A percentile compares a stretch with the other conserved stretches of the same genome.
phyloP scores from a whole-genome alignment of 2,888 invertebrate species.

The Parnassius apollo region DNA sequence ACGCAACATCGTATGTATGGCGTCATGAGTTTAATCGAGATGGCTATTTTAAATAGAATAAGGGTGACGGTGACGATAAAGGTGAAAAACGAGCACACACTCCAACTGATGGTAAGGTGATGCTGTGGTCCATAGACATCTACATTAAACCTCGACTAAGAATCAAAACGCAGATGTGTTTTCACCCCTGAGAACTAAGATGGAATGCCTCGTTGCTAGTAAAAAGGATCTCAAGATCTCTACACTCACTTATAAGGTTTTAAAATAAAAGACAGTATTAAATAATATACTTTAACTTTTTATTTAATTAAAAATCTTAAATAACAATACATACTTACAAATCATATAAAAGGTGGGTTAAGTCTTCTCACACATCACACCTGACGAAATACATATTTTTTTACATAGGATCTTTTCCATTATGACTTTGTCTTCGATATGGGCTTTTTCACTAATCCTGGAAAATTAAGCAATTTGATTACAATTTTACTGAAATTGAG shows the following conservation, averaged over 20 bases:
- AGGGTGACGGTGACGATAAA: too few species aligned
- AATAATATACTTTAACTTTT: background rate
- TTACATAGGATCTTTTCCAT: background rate
- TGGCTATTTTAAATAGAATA: too few species aligned
- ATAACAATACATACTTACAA: background rate
- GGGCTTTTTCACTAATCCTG: conserved; percentile 16
- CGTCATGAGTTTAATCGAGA: too few species aligned
- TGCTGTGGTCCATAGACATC: too few species aligned
- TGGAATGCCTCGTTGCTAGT: background rate
- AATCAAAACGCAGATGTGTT: too few species aligned
- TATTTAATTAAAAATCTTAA: background rate
- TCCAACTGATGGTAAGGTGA: too few species aligned
- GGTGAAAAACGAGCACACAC: too few species aligned
- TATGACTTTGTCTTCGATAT: background rate
- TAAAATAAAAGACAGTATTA: background rate
- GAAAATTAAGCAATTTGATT: background rate
- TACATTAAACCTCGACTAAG: too few species aligned
- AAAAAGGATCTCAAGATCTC: too few species aligned
- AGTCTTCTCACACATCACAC: background rate
- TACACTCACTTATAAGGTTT: background rate
- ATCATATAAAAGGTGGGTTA: background rate
- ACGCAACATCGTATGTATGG: too few species aligned
- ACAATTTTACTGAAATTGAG: background rate
- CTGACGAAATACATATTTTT: background rate
- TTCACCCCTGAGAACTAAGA: too few species aligned